phyloP scores from a whole-genome alignment of 2,113 vertebrate genomes.

The Chlorodrepanis virens region DNA sequence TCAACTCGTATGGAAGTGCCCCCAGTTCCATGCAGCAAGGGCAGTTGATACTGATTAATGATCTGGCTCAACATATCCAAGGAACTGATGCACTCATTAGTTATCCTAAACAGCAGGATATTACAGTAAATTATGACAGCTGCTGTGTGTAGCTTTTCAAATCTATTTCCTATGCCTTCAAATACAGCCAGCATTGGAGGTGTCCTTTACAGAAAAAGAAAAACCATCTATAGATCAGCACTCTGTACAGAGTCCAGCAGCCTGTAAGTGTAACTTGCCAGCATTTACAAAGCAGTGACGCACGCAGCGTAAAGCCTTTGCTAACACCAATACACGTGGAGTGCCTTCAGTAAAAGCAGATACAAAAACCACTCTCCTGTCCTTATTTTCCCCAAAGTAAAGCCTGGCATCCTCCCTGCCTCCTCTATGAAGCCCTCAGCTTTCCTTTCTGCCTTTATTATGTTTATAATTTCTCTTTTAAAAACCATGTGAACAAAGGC shows the following conservation, averaged over 20 bases:
- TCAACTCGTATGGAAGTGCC: background rate
- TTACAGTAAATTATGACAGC: conserved; percentile 3
- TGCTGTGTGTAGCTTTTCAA: background rate
- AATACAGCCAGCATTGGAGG: background rate
- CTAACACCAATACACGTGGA: background rate
- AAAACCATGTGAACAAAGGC: background rate
- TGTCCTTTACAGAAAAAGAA: background rate
- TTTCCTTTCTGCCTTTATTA: background rate
- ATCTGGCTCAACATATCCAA: background rate
- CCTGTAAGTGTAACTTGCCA: background rate
- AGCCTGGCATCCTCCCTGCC: background rate
- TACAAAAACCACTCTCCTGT: background rate
- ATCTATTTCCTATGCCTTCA: background rate
- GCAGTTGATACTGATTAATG: background rate
- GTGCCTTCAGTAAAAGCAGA: background rate
- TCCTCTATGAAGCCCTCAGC: background rate
- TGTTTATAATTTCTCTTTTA: background rate
- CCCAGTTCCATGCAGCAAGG: background rate
- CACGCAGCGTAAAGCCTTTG: background rate
- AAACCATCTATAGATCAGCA: background rate
- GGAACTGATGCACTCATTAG: background rate
- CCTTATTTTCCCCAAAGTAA: background rate
- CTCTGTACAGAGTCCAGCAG: background rate
- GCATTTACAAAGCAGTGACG: background rate
- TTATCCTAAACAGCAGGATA: background rate